Evolutionary conservation across 2,113 vertebrate species (phyloP).

Genomic region (Todiramphus saurophagus): DNA sequence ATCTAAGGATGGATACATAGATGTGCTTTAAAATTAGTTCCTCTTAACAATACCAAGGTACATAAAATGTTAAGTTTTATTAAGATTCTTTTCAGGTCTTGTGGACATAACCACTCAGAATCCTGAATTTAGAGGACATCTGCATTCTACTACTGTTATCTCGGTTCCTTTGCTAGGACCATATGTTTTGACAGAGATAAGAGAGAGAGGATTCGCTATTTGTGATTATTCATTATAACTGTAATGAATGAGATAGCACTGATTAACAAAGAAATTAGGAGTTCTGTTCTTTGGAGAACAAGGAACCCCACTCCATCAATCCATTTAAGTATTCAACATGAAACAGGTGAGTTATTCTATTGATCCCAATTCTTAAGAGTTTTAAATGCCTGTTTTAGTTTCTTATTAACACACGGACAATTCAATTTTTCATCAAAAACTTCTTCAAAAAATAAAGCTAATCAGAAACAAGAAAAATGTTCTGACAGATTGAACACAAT

Average conservation of each 20-base stretch:
- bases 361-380: background rate
- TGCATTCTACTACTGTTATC: constrained; percentile 3
- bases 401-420: background rate
- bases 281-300: constrained; percentile 11
- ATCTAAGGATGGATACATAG: background rate
- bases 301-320: background rate
- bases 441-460: background rate
- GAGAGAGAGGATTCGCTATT: constrained; percentile 20
- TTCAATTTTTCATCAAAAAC: background rate
- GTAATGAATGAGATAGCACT: constrained; percentile 7
- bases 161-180: background rate
- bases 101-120: background rate
- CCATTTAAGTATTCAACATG: background rate
- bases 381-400: background rate
- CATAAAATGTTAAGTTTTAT: background rate
- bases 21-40: background rate
- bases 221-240: constrained; percentile 7
- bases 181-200: constrained; percentile 49
- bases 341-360: background rate
- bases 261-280: constrained; percentile 38
- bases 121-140: background rate
- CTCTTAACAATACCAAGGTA: background rate
- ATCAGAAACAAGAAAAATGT: background rate
- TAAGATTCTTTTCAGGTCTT: background rate
- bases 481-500: constrained; percentile 18